A percentile compares a stretch with the other conserved stretches of the same genome.
These are phyloP conservation scores for Paradoxurus hermaphroditus DNA, from an alignment of 2,113 vertebrate species.

Conservation along the genomic window DNA sequence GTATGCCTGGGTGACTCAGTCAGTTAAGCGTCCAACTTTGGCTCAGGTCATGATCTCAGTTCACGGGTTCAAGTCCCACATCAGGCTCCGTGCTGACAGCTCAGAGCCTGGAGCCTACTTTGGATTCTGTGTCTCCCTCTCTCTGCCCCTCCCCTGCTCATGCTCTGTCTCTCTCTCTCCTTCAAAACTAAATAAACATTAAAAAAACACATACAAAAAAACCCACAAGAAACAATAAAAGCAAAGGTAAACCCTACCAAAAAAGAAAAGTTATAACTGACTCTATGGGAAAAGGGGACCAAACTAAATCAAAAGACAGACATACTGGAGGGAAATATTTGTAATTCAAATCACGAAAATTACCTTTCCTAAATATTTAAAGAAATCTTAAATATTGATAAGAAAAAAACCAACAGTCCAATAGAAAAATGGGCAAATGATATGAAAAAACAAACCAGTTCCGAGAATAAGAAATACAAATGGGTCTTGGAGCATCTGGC, in stretches of 20 bases:
- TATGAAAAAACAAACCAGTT: neutral
- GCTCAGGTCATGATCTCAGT: no score
- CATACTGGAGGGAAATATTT: neutral
- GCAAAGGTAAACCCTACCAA: neutral
- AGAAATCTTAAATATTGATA: neutral
- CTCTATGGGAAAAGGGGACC: neutral
- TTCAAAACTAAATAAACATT: no score
- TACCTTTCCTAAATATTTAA: neutral
- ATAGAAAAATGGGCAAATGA: neutral
- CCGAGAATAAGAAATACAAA: conserved; percentile 11
- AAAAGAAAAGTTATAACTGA: neutral
- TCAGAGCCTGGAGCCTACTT: no score
- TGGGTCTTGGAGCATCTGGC: neutral
- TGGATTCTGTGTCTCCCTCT: no score
- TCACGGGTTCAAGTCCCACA: no score
- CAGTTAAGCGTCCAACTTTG: no score
- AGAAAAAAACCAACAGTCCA: neutral
- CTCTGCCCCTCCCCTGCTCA: no score
- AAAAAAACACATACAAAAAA: no score
- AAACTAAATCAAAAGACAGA: neutral
- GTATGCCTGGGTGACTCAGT: no score
- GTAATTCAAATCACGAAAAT: neutral
- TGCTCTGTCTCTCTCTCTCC: no score
- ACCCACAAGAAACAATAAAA: neutral
- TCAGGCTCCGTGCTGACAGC: no score